phyloP scores from a whole-genome alignment of 2,113 vertebrate species.

The Tragulus kanchil region DNA sequence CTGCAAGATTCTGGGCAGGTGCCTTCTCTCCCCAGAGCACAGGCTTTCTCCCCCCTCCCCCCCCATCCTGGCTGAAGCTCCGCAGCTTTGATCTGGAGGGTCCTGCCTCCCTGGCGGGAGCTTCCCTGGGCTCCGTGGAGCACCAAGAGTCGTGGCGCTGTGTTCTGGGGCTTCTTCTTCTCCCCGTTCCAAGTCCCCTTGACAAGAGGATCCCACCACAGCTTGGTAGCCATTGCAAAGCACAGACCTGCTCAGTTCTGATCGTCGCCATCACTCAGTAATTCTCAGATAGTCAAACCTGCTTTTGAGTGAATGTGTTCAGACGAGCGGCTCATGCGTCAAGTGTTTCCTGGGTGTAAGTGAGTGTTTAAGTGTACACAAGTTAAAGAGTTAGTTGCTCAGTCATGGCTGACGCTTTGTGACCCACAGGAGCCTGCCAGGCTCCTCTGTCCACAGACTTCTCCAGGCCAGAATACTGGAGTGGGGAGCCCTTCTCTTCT shows the following conservation, averaged over 20 bases:
- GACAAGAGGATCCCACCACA: not conserved
- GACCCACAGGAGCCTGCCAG: not conserved
- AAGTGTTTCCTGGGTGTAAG: not conserved
- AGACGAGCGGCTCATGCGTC: too few species aligned
- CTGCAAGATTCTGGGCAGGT: accelerated
- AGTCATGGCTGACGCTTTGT: not conserved
- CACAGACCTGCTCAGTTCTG: not conserved
- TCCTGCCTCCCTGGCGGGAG: not conserved
- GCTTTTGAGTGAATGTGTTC: not conserved
- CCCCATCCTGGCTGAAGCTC: accelerated
- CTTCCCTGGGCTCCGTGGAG: accelerated
- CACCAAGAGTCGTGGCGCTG: accelerated
- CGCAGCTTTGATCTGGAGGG: accelerated
- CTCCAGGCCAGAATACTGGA: not conserved
- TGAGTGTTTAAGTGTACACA: accelerated
- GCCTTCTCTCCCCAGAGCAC: accelerated
- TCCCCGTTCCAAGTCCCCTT: too few species aligned
- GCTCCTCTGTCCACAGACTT: not conserved
- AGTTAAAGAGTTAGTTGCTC: not conserved
- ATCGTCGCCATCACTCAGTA: not conserved
- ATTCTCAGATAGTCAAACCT: not conserved
- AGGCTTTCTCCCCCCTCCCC: accelerated
- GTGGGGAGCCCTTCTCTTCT: not conserved
- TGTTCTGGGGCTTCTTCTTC: accelerated
- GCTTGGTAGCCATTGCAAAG: not conserved